phyloP scores from a whole-genome alignment of 23 tunicate genomes.

The Phallusia fumigata region DNA sequence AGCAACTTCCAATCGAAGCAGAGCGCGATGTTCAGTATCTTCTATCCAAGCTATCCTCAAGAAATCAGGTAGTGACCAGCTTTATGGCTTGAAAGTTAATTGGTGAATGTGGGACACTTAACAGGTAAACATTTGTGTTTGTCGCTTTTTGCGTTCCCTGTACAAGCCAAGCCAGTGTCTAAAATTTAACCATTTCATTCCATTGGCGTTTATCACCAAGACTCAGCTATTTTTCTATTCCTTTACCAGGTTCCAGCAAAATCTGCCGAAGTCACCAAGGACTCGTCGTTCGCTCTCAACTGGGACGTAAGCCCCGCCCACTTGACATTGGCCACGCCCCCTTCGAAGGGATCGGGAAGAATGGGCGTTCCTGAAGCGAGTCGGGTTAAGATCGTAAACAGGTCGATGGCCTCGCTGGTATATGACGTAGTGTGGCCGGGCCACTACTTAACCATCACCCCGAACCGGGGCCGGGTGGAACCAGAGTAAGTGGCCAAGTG shows the following conservation, averaged over 20 bases:
- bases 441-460: slow-evolving; percentile 81
- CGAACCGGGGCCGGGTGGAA: slow-evolving; percentile 72
- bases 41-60: not conserved
- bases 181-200: too few species aligned
- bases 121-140: too few species aligned
- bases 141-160: too few species aligned
- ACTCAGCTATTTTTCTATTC: too few species aligned
- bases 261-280: not conserved
- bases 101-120: too few species aligned
- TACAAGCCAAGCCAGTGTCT: too few species aligned
- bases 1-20: not conserved
- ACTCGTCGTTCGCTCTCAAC: slow-evolving; percentile 9
- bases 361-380: slow-evolving; percentile 21
- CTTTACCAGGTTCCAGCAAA: not conserved
- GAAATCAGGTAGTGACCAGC: not conserved
- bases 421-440: slow-evolving; percentile 88
- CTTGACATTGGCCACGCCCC: slow-evolving; percentile 47
- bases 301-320: slow-evolving; percentile 72
- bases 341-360: not conserved
- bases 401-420: slow-evolving; percentile 45
- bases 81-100: too few species aligned
- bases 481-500: slow-evolving; percentile 84
- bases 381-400: slow-evolving; percentile 63
- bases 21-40: slow-evolving; percentile 17
- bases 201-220: too few species aligned